Base-by-base conservation (phyloP, 2,113 vertebrate genomes). In the Bungarus multicinctus region DNA sequence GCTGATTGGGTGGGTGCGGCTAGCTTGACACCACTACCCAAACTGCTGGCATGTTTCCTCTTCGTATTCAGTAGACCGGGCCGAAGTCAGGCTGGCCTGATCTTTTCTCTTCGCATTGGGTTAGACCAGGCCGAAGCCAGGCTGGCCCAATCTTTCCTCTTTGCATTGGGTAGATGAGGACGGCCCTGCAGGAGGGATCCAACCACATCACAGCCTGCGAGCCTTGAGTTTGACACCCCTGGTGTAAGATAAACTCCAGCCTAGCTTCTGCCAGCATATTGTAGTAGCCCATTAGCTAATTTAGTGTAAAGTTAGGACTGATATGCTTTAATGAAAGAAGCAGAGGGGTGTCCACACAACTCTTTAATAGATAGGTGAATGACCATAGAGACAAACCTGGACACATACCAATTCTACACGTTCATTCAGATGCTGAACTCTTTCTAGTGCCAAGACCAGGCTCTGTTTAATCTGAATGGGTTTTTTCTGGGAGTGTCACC, bases 401-500 rank as follows among this genome's bases (percentile, higher is more conserved):
- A 81, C 7, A 22, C 5, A 54, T 10, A 52, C 54, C 12, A 85
- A 85, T 27, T 55, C 90, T 91, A 52, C n/a, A 23, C 0, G 0
- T 12, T 11, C 25, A 11, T 34, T 86, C 11, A 25, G 55, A 30
- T 0, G 4, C 0, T 12, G 50, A 85, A 87, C 47, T 25, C 55
- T 54, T 47, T 64, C 47, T 85, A 45, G 0, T 20, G 50, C 0
- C 5, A 87, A 43, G 55, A n/a, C 88, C 16, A 69, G 16, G 16
- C 16, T 53, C n/a, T 30, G 25, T 25, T 25, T 58, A 34, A 53
- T 64, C 11, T 86, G 23, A 87, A 87, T 60, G 23, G 64, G 23
- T 27, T 18, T 52, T 11, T 18, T 16, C 43, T 8, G 39, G 34
- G 52, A 90, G 23, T 74, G 90, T 87, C 45, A 43, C 23, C 52